Evolutionary conservation across 2,113 vertebrate genomes (phyloP).

Genomic region (Aramus guarauna): DNA sequence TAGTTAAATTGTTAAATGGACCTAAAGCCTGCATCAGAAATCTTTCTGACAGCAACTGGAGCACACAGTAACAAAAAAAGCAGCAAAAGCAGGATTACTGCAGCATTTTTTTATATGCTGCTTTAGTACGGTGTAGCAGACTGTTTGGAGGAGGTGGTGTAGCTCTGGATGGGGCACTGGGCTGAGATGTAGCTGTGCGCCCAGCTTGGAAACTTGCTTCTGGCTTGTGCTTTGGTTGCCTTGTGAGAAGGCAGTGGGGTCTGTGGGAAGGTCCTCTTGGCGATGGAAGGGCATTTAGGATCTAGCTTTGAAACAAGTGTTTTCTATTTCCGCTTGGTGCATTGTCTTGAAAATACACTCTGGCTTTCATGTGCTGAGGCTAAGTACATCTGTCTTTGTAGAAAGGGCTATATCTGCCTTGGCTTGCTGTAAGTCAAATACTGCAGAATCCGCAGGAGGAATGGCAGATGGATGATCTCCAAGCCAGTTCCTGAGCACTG

Average conservation of each 20-base stretch:
- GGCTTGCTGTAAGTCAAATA: neutral
- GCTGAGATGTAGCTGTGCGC: neutral
- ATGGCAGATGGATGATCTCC: neutral
- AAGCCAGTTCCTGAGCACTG: neutral
- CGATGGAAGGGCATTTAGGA: neutral
- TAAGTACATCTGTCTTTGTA: neutral
- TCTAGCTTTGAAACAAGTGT: neutral
- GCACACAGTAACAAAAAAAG: neutral
- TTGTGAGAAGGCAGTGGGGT: neutral
- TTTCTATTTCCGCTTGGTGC: neutral
- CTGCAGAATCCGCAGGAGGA: neutral
- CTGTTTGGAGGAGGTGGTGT: neutral
- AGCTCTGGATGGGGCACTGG: neutral
- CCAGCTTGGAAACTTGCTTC: neutral
- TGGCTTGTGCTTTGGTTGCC: neutral
- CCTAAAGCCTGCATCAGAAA: slow-evolving; percentile 14
- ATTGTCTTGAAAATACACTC: neutral
- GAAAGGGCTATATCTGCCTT: neutral
- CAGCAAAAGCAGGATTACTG: neutral
- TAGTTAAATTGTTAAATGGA: slow-evolving; percentile 51
- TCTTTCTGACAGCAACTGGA: slow-evolving; percentile 14
- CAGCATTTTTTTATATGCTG: neutral
- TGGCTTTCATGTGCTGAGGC: neutral
- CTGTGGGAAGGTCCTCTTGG: neutral
- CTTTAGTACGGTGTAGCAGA: neutral